Evolutionary conservation across 2,888 invertebrate species (phyloP).

Genomic region (Watsonalla cultraria): DNA sequence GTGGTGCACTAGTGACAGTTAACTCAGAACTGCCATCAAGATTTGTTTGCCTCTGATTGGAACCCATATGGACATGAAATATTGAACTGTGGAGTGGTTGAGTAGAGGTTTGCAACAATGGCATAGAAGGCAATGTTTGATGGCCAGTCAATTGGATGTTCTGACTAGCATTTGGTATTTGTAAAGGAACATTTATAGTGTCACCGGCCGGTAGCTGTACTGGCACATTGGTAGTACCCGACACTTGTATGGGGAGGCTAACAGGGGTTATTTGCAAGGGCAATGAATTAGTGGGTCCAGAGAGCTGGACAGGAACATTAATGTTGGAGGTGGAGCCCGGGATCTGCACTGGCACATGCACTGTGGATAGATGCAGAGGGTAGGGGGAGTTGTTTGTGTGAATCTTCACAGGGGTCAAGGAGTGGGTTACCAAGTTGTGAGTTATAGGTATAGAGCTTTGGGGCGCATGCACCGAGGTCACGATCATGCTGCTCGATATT

Average conservation of each 20-base stretch:
- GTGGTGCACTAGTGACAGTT: conserved; percentile 53
- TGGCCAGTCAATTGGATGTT: conserved; percentile 58
- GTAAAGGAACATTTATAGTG: conserved; percentile 68
- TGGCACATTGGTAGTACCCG: conserved; percentile 61
- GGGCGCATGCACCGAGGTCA: conserved; percentile 68
- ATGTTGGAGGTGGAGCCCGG: conserved; percentile 68
- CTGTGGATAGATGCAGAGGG: conserved; percentile 67
- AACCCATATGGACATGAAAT: conserved; percentile 70
- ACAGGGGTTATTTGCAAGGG: conserved; percentile 67
- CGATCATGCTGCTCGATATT: conserved; percentile 73
- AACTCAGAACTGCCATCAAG: conserved; percentile 58
- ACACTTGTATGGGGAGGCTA: conserved; percentile 65
- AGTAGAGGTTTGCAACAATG: conserved; percentile 53
- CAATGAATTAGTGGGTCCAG: conserved; percentile 55
- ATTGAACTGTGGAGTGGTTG: conserved; percentile 64
- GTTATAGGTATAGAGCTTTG: conserved; percentile 68
- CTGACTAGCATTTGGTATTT: conserved; percentile 54
- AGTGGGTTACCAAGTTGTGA: conserved; percentile 66
- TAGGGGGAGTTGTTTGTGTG: conserved; percentile 60
- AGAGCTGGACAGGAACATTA: conserved; percentile 67
- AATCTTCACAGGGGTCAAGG: conserved; percentile 68
- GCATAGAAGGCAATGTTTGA: conserved; percentile 61
- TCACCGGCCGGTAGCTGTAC: conserved; percentile 67
- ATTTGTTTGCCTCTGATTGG: conserved; percentile 48
- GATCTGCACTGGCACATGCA: conserved; percentile 72